phyloP scores from a whole-genome alignment of 2,113 vertebrate species.

The Zosterops japonicus region DNA sequence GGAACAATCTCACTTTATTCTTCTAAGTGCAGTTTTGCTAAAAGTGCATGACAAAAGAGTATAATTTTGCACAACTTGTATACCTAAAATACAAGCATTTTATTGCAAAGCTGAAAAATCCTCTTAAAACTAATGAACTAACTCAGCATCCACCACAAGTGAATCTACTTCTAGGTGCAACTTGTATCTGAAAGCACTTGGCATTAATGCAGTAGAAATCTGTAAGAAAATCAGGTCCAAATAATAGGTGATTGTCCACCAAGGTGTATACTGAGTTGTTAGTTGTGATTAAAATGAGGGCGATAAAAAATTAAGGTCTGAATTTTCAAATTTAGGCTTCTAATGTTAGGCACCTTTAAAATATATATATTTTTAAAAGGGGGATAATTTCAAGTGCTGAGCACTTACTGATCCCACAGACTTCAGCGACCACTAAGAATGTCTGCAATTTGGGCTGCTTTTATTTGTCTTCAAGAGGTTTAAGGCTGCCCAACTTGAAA shows the following conservation, averaged over 20 bases:
- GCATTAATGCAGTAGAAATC: neutral
- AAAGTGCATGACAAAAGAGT: constrained; percentile 45
- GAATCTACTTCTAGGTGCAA: neutral
- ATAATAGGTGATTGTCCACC: neutral
- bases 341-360: constrained; percentile 18
- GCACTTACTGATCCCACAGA: neutral
- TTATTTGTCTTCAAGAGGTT: neutral
- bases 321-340: constrained; percentile 35
- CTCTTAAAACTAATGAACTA: constrained; percentile 2
- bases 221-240: neutral
- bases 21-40: constrained; percentile 61
- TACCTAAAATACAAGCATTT: constrained; percentile 37
- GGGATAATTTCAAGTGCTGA: constrained; percentile 28
- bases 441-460: neutral
- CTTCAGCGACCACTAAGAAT: rapidly evolving
- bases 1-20: constrained; percentile 64
- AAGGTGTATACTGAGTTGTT: neutral
- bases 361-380: constrained; percentile 25
- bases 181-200: neutral
- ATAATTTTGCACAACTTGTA: constrained; percentile 67
- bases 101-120: constrained; percentile 44
- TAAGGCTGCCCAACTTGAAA: neutral
- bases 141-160: neutral
- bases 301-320: constrained; percentile 16
- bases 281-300: neutral